A percentile compares a stretch with the other conserved stretches of the same genome.
Conservation (phyloP, 92 coral and sea anemone species). For the Porites divaricata region DNA sequence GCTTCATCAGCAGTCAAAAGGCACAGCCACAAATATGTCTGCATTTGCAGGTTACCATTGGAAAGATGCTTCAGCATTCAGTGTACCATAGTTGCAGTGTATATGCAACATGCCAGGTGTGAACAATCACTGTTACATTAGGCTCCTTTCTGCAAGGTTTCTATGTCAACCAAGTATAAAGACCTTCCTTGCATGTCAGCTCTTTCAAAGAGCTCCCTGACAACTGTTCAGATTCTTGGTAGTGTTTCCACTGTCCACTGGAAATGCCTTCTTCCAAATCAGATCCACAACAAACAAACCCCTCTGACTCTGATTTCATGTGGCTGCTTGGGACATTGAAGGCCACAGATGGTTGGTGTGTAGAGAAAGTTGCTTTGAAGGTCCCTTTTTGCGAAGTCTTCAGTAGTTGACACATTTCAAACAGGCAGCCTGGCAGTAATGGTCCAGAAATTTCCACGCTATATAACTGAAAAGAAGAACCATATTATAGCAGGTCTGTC, state of each 20-base stretch:
- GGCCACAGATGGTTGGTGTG: slow-evolving; percentile 83
- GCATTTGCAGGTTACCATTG: too few relatives aligned
- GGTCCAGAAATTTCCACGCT: slow-evolving; percentile 92
- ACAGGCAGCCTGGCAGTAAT: slow-evolving; percentile 80
- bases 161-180: slow-evolving; percentile 75
- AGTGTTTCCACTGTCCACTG: slow-evolving; percentile 45
- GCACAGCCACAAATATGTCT: too few relatives aligned
- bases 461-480: slow-evolving; percentile 57
- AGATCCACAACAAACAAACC: slow-evolving; percentile 1
- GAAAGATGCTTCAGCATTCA: too few relatives aligned
- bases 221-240: slow-evolving; percentile 46
- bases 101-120: too few relatives aligned
- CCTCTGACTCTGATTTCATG: slow-evolving; percentile 3
- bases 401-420: slow-evolving; percentile 70
- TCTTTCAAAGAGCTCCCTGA: slow-evolving; percentile 67
- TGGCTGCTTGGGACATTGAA: slow-evolving; percentile 53
- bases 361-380: slow-evolving; percentile 68
- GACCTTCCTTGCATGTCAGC: slow-evolving; percentile 63
- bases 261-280: slow-evolving; percentile 41
- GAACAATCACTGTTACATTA: neutral
- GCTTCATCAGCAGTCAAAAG: too few relatives aligned
- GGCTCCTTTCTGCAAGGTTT: neutral
- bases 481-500: neutral
- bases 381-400: slow-evolving; percentile 69
- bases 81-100: too few relatives aligned